Percentiles rank a stretch among this genome's conserved stretches.
These are phyloP conservation scores for Xestoiulus laeticollis DNA, from an alignment of 2,888 invertebrate genomes.

Conservation along the genomic window DNA sequence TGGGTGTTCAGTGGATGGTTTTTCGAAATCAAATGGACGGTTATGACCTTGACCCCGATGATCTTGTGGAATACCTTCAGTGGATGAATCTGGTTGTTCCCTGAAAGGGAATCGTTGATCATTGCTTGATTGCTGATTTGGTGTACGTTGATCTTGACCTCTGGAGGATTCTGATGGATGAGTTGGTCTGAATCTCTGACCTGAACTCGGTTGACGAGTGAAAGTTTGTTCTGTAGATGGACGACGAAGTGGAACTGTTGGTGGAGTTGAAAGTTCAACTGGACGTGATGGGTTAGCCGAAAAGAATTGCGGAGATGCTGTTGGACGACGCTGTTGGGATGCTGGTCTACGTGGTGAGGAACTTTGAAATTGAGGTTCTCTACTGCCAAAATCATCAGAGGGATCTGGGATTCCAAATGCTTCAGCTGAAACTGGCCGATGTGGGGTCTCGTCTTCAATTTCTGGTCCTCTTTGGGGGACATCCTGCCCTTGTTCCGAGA, in stretches of 20 bases:
- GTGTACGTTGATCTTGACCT: background rate
- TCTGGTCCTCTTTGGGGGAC: background rate
- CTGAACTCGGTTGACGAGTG: background rate
- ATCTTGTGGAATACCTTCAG: background rate
- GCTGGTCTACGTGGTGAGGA: background rate
- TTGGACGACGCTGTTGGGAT: background rate
- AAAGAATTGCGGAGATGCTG: background rate
- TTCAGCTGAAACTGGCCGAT: constrained; percentile 36
- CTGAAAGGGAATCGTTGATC: background rate
- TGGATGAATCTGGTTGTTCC: background rate
- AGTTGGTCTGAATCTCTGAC: background rate
- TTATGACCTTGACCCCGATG: background rate
- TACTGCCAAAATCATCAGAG: constrained; percentile 51
- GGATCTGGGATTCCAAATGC: constrained; percentile 49
- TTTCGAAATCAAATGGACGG: constrained; percentile 7
- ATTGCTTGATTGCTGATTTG: background rate
- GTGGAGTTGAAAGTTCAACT: background rate
- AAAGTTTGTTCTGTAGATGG: background rate
- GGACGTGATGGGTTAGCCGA: background rate
- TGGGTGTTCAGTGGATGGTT: constrained; percentile 15
- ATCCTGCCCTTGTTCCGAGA: background rate
- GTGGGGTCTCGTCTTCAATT: constrained; percentile 33
- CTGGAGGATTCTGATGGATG: background rate
- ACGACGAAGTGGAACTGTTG: background rate
- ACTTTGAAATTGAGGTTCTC: background rate